Conservation (phyloP, 2,113 vertebrate genomes). For the Prietella phreatophila region DNA sequence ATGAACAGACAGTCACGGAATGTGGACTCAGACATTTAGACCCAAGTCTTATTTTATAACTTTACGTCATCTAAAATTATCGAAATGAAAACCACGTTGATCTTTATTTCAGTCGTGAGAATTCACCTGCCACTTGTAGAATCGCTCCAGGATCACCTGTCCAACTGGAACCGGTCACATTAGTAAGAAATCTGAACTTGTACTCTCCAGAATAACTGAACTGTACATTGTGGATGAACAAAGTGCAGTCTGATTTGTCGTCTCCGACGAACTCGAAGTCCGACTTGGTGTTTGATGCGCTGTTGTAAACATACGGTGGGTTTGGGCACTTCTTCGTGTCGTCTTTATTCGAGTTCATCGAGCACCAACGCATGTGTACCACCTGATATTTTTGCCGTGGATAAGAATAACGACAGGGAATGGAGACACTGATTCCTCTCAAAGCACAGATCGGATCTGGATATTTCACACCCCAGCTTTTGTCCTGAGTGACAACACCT, state of each 20-base stretch:
- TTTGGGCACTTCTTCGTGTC: fast-evolving
- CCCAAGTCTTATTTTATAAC: not conserved
- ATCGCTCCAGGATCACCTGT: not conserved
- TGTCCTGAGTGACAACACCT: slow-evolving; percentile 19
- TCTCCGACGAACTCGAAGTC: slow-evolving; percentile 29
- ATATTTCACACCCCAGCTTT: not conserved
- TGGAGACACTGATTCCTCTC: slow-evolving; percentile 39
- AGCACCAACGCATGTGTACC: slow-evolving; percentile 31
- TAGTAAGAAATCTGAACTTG: slow-evolving; percentile 38
- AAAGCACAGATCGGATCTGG: slow-evolving; percentile 36
- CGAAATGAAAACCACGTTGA: not conserved
- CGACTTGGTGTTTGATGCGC: not conserved
- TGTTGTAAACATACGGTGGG: slow-evolving; percentile 37
- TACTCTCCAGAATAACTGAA: slow-evolving; percentile 28
- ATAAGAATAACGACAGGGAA: slow-evolving; percentile 41
- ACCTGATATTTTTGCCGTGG: not conserved
- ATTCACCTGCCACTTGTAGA: slow-evolving; percentile 34
- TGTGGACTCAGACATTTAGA: not conserved
- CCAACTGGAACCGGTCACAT: fast-evolving
- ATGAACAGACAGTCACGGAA: not conserved
- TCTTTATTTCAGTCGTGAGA: not conserved
- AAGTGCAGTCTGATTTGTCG: slow-evolving; percentile 38
- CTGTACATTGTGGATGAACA: slow-evolving; percentile 46
- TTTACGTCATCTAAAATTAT: not conserved
- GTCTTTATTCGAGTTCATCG: not conserved